phyloP scores from a whole-genome alignment of 2,888 invertebrate species.

The Arge pagana region DNA sequence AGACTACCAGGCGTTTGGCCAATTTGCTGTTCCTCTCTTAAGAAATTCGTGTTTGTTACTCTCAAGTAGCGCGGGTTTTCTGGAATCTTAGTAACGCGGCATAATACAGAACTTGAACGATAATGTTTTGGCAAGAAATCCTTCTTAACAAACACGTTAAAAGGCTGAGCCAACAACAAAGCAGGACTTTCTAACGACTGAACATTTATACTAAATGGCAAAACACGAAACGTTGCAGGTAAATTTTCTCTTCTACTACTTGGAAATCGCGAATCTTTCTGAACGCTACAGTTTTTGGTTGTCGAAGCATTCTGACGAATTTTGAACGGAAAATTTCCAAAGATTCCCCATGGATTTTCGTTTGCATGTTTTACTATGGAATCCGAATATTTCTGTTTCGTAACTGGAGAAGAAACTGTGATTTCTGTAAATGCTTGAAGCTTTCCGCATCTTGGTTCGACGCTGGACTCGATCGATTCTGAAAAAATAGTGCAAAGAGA shows the following conservation, averaged over 20 bases:
- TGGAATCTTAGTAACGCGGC: slow-evolving; percentile 42
- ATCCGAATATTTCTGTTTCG: background rate
- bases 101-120: slow-evolving; percentile 29
- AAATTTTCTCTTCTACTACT: background rate
- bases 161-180: slow-evolving; percentile 44
- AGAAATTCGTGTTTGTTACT: slow-evolving; percentile 30
- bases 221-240: slow-evolving; percentile 37
- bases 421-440: slow-evolving; percentile 64
- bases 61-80: slow-evolving; percentile 33
- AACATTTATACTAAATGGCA: slow-evolving; percentile 28
- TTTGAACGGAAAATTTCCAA: slow-evolving; percentile 12
- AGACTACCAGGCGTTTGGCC: slow-evolving; percentile 31
- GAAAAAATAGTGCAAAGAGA: slow-evolving; percentile 36
- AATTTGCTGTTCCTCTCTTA: slow-evolving; percentile 28
- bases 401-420: slow-evolving; percentile 15
- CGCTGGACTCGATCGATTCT: slow-evolving; percentile 63
- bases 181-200: slow-evolving; percentile 4
- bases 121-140: slow-evolving; percentile 36
- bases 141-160: slow-evolving; percentile 54
- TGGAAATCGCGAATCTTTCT: too few relatives aligned
- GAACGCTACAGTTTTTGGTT: too few relatives aligned
- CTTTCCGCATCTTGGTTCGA: too few relatives aligned
- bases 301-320: background rate
- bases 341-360: slow-evolving; percentile 10
- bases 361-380: background rate